phyloP scores from a whole-genome alignment of 2,113 vertebrate genomes.

The Gracilinanus agilis region DNA sequence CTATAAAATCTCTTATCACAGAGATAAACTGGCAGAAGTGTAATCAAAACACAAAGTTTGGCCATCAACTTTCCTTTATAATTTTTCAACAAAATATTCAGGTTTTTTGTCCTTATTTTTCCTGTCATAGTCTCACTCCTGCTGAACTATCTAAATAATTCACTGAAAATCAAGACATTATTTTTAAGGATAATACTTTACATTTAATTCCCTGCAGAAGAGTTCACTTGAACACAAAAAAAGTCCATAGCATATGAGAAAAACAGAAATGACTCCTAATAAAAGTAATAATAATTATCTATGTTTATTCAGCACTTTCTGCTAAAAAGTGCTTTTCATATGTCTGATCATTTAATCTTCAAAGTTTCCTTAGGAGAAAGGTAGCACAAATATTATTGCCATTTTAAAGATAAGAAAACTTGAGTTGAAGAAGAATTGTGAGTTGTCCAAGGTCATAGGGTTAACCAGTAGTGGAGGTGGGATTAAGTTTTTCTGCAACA shows the following conservation, averaged over 20 bases:
- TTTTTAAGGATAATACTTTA: background rate
- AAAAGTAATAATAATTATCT: background rate
- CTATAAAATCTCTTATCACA: background rate
- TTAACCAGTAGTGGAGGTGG: background rate
- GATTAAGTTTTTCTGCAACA: background rate
- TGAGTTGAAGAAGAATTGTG: background rate
- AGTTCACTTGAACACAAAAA: background rate
- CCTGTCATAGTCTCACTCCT: background rate
- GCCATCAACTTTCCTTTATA: background rate
- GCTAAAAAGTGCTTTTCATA: background rate
- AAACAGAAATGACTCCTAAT: background rate
- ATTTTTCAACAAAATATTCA: background rate
- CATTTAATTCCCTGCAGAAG: background rate
- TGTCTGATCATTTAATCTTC: background rate
- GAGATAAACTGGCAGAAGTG: background rate
- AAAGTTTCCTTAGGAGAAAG: background rate
- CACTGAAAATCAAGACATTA: background rate
- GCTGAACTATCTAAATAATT: background rate
- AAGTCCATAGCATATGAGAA: background rate
- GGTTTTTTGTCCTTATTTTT: background rate
- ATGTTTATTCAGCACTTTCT: background rate
- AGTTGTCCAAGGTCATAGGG: background rate
- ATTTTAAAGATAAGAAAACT: background rate
- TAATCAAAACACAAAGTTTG: background rate
- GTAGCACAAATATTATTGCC: background rate